Conservation (phyloP, 2,888 invertebrate genomes). For the Troglohyphantes excavatus region DNA sequence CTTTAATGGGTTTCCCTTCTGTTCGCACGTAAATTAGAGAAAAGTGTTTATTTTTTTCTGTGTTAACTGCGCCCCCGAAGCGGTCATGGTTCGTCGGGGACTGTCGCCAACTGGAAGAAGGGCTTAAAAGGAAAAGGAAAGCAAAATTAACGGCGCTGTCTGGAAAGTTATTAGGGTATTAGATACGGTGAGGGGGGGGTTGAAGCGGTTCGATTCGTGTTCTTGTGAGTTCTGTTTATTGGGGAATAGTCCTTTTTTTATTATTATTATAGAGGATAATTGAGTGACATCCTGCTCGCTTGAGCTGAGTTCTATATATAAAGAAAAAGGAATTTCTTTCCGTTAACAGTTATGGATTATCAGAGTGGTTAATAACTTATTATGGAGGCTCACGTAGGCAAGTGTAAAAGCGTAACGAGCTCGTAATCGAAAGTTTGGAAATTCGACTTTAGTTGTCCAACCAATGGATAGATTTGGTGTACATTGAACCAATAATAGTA, state of each 20-base stretch:
- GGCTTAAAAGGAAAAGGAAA: constrained; percentile 45
- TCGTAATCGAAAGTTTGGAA: too few relatives aligned
- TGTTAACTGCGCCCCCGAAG: constrained; percentile 11
- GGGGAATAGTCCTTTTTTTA: background rate
- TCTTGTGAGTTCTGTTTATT: background rate
- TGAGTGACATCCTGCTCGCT: too few relatives aligned
- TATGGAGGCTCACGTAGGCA: too few relatives aligned
- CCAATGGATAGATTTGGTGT: too few relatives aligned
- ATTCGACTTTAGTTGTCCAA: too few relatives aligned
- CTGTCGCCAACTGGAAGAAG: background rate
- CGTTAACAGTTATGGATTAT: too few relatives aligned
- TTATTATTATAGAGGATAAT: background rate
- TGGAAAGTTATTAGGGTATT: background rate
- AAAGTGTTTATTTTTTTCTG: constrained; percentile 8
- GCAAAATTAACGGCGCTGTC: background rate
- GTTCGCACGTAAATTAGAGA: constrained; percentile 2
- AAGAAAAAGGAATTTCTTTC: too few relatives aligned
- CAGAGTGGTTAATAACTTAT: too few relatives aligned
- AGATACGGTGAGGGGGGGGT: background rate
- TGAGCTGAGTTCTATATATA: too few relatives aligned
- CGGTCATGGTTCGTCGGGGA: background rate
- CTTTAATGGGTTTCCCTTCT: constrained; percentile 17
- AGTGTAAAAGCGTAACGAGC: too few relatives aligned
- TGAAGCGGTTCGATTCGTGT: background rate
- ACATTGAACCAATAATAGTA: too few relatives aligned